Evolutionary conservation across 2,888 invertebrate genomes (phyloP).

Genomic region (Perithous albicinctus): DNA sequence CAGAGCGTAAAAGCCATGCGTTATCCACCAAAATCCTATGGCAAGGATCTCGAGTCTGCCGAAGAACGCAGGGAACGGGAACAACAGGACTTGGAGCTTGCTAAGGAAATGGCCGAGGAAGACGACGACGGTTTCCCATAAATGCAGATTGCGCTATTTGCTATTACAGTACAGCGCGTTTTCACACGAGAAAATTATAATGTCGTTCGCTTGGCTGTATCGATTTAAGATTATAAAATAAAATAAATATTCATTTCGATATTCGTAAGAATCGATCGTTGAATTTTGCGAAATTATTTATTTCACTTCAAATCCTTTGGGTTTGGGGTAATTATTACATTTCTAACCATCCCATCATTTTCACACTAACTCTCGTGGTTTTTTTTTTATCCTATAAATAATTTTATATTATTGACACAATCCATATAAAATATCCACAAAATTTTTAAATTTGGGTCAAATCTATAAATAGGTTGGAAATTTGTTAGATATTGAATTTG

Average conservation of each 20-base stretch:
- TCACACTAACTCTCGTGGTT: too few species aligned
- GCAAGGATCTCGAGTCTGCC: constrained; percentile 98
- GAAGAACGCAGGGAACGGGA: constrained; percentile 98
- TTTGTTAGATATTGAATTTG: too few species aligned
- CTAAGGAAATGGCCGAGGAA: constrained; percentile 99
- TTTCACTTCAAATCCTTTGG: not conserved
- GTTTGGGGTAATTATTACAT: too few species aligned
- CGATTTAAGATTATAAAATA: constrained; percentile 49
- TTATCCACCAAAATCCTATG: constrained; percentile 99
- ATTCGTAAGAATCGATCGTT: not conserved
- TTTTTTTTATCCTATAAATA: too few species aligned
- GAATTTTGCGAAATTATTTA: not conserved
- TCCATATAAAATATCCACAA: too few species aligned
- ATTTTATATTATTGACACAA: too few species aligned
- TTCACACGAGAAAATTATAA: constrained; percentile 30
- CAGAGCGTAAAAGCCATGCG: constrained; percentile 99
- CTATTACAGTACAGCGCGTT: constrained; percentile 45
- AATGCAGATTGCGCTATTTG: constrained; percentile 60
- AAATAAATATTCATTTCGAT: constrained; percentile 60
- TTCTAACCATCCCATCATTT: too few species aligned
- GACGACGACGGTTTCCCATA: constrained; percentile 95
- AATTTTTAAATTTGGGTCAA: too few species aligned
- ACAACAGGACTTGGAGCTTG: constrained; percentile 98
- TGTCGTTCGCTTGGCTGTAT: constrained; percentile 41
- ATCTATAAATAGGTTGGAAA: too few species aligned